Conservation (phyloP, 1,140 invertebrate genomes). For the Diorhabda elongata region DNA sequence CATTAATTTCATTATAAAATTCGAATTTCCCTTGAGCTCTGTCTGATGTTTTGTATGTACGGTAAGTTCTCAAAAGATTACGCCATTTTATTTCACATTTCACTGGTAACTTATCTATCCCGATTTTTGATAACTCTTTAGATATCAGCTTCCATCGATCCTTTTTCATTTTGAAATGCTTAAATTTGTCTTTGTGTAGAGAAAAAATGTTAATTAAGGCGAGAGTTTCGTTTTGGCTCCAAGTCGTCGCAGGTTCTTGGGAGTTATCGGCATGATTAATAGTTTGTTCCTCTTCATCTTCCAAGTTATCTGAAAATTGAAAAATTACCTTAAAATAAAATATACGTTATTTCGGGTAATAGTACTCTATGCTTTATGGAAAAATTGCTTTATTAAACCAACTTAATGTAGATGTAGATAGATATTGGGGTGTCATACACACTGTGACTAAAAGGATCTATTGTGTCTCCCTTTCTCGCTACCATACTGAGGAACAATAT, state of each 20-base stretch:
- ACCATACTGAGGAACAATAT: too few relatives aligned
- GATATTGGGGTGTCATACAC: too few relatives aligned
- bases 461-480: too few relatives aligned
- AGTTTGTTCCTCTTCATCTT: too few relatives aligned
- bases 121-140: slow-evolving; percentile 4
- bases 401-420: too few relatives aligned
- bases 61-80: slow-evolving; percentile 1
- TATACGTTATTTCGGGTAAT: too few relatives aligned
- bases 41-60: background rate
- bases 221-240: slow-evolving; percentile 8
- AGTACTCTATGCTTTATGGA: too few relatives aligned
- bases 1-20: slow-evolving; percentile 6
- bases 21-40: slow-evolving; percentile 1
- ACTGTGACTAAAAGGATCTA: too few relatives aligned
- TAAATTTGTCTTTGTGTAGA: slow-evolving; percentile 11
- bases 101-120: background rate
- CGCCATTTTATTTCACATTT: slow-evolving; percentile 10
- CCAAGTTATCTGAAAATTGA: too few relatives aligned
- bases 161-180: slow-evolving; percentile 1
- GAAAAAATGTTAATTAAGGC: slow-evolving; percentile 7
- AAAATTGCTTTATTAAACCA: too few relatives aligned
- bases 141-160: slow-evolving; percentile 4
- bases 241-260: background rate
- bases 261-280: too few relatives aligned
- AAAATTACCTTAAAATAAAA: too few relatives aligned